A percentile compares a stretch with the other conserved stretches of the same genome.
Evolutionary conservation across 2,888 invertebrate species (phyloP).

Genomic region (Epinotia nisella): DNA sequence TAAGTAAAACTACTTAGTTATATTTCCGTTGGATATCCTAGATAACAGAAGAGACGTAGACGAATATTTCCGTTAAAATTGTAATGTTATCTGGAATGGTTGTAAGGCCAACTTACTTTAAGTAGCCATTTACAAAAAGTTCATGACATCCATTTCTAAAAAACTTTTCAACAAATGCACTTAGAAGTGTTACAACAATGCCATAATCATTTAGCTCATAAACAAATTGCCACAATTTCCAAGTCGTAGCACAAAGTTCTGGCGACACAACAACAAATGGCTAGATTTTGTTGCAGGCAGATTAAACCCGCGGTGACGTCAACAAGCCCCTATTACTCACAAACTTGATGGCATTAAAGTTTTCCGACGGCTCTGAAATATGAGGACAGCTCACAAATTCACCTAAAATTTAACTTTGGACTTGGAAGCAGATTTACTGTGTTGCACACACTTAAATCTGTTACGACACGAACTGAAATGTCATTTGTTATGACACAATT

Average conservation of each 20-base stretch:
- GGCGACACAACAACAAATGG: constrained; percentile 60
- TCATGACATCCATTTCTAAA: background rate
- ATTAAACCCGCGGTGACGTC: constrained; percentile 63
- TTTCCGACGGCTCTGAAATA: constrained; percentile 64
- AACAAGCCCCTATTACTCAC: constrained; percentile 69
- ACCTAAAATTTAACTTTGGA: constrained; percentile 52
- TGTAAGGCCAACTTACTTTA: background rate
- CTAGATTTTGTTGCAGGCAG: constrained; percentile 62
- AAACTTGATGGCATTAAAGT: constrained; percentile 72
- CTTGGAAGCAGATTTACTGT: constrained; percentile 43
- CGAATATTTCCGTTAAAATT: too few species aligned
- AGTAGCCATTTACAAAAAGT: background rate
- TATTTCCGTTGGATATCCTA: too few species aligned
- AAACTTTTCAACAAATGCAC: constrained; percentile 1
- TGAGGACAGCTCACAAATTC: constrained; percentile 57
- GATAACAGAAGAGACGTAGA: too few species aligned
- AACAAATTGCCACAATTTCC: constrained; percentile 58
- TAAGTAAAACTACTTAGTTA: too few species aligned
- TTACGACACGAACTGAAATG: constrained; percentile 3
- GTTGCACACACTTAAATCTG: constrained; percentile 34
- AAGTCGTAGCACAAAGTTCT: constrained; percentile 55
- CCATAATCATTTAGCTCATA: constrained; percentile 30
- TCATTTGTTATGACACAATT: too few species aligned
- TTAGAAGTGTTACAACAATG: background rate
- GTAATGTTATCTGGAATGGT: too few species aligned